phyloP scores from a whole-genome alignment of 2,797 vertebrate genomes.

The Pipistrellus pygmaeus region DNA sequence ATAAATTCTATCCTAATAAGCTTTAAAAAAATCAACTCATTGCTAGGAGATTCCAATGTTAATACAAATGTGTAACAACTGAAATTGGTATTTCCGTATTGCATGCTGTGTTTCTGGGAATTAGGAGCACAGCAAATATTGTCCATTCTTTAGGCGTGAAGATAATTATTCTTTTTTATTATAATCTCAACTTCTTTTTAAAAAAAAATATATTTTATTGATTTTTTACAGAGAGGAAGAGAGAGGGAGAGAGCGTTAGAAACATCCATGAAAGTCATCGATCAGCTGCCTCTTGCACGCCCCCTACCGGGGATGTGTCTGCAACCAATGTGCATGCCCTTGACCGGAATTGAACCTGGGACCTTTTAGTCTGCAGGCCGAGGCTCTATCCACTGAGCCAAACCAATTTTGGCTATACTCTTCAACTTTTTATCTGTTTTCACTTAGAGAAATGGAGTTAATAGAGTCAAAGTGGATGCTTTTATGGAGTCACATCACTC shows the following conservation, averaged over 20 bases:
- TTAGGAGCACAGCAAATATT: neutral
- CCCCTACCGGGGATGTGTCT: no score
- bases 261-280: no score
- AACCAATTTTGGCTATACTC: neutral
- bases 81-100: neutral
- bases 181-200: neutral
- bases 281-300: no score
- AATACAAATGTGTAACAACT: neutral
- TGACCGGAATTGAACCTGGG: no score
- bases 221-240: no score
- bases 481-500: constrained; percentile 8
- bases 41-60: neutral
- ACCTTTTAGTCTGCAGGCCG: no score
- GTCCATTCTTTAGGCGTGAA: constrained; percentile 15
- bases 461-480: constrained; percentile 20
- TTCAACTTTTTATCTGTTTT: constrained; percentile 38
- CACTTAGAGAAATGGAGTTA: neutral
- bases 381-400: no score
- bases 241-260: no score
- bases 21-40: neutral
- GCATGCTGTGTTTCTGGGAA: neutral
- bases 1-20: neutral
- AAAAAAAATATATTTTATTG: no score
- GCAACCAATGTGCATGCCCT: no score
- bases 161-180: constrained; percentile 12